Evolutionary conservation across 2,888 invertebrate species (phyloP).

Genomic region (Venusia cambrica): DNA sequence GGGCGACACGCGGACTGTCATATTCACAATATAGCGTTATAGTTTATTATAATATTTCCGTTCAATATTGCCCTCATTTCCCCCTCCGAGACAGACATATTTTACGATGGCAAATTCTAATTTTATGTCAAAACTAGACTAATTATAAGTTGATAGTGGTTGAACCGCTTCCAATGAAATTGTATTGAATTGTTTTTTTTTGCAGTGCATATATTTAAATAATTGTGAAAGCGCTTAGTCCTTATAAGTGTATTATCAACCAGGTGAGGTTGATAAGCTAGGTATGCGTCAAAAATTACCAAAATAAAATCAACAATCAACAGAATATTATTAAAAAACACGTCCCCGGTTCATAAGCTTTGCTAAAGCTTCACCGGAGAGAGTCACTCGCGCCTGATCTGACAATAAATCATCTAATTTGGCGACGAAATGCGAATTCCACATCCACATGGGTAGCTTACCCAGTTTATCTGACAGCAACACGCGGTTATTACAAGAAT

Average conservation of each 20-base stretch:
- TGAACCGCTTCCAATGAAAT: too few relatives aligned
- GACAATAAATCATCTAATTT: slow-evolving; percentile 79
- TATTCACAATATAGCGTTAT: slow-evolving; percentile 73
- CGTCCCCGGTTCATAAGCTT: slow-evolving; percentile 4
- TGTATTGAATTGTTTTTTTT: too few relatives aligned
- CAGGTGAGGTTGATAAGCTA: too few relatives aligned
- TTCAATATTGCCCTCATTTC: slow-evolving; percentile 63
- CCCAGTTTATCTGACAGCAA: slow-evolving; percentile 59
- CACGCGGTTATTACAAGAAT: slow-evolving; percentile 65
- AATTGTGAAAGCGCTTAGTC: too few relatives aligned
- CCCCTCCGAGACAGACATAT: slow-evolving; percentile 38
- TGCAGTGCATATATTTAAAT: too few relatives aligned
- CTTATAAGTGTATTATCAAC: too few relatives aligned
- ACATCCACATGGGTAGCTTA: slow-evolving; percentile 55
- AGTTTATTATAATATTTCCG: slow-evolving; percentile 77
- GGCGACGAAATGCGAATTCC: slow-evolving; percentile 63
- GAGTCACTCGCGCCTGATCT: slow-evolving; percentile 39
- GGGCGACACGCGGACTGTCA: slow-evolving; percentile 73
- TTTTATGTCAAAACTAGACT: slow-evolving; percentile 3
- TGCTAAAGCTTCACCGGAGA: slow-evolving; percentile 4
- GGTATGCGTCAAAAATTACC: too few relatives aligned
- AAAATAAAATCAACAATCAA: too few relatives aligned
- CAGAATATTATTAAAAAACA: too few relatives aligned
- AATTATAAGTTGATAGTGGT: background rate
- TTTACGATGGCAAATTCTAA: slow-evolving; percentile 36